Percentiles rank a stretch among this genome's conserved stretches.
Evolutionary conservation across 2,797 vertebrate species (phyloP).

Genomic region (Lepus townsendii): DNA sequence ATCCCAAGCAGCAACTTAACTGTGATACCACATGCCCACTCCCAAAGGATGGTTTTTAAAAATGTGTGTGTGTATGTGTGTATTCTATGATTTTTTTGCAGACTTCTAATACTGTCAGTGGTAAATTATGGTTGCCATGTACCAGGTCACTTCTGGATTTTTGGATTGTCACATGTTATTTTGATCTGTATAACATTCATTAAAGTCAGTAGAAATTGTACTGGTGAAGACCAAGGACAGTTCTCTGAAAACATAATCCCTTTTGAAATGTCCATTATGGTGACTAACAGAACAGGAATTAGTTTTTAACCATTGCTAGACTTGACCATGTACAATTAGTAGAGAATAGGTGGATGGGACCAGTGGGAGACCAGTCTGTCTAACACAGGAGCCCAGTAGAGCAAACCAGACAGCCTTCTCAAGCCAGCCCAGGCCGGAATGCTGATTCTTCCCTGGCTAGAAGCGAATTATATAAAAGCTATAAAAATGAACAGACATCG

Average conservation of each 20-base stretch:
- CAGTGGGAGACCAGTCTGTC: not conserved
- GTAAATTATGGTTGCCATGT: not conserved
- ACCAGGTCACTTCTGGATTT: not conserved
- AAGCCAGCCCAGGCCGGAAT: constrained; percentile 2
- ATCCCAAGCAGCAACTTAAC: no score
- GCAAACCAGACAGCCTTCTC: not conserved
- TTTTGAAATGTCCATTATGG: constrained; percentile 59
- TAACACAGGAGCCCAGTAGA: not conserved
- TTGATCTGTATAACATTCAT: not conserved
- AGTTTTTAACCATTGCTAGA: constrained; percentile 21
- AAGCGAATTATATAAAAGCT: constrained; percentile 37
- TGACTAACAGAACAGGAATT: constrained; percentile 35
- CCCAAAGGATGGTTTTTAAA: no score
- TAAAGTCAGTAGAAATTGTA: constrained; percentile 44
- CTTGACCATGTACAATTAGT: not conserved
- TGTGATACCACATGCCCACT: no score
- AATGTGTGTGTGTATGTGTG: not conserved
- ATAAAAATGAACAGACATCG: not conserved
- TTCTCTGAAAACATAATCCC: not conserved
- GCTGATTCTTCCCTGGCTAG: constrained; percentile 54
- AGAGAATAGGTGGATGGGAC: constrained; percentile 43
- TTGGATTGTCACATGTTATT: not conserved
- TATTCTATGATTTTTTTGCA: not conserved
- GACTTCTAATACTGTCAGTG: not conserved
- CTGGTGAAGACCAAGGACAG: not conserved